Evolutionary conservation across 92 coral and sea anemone genomes (phyloP), one percentile per base, ranked within the genome.

Genomic region (Epizoanthus illoricatus): DNA sequence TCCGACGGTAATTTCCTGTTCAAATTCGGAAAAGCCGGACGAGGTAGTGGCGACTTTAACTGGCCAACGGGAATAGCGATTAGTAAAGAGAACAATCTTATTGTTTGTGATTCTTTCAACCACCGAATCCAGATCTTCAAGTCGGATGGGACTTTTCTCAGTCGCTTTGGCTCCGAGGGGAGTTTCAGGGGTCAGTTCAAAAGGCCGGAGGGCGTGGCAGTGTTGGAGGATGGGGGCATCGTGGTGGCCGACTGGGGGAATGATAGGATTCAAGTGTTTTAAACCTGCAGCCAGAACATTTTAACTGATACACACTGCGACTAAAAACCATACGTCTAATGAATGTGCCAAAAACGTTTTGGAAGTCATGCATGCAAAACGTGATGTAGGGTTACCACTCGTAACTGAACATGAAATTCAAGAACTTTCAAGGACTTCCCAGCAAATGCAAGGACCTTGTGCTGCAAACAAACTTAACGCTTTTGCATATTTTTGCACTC

Each of bases 191-290:
- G 95, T 7, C 92, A 90, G 86, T 86, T 96, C 24, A 96, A 96
- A 66, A 85, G 95, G 47, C 99, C 99, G 7, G 97, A 92, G 20
- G 99, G 98, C 8, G 92, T 96, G 13, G 92, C 94, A 18, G 93
- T 94, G 20, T 83, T 88, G 16, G 76, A 85, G 10, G 85, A 86
- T 65, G 97, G 94, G 15, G 88, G 62, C 23, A 88, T 96, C 39
- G 80, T 94, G 28, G 88, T 96, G 62, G 98, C 99, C 13, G 99
- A 96, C 73, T 96, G 99, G 99, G 99, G 99, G 5, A 93, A 96
- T 84, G 97, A 96, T 69, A 86, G 99, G 67, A 91, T 96, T 47
- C 99, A 96, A 69, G 91, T 96, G 13, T 96, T 92, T 43, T 92
- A 33, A 68, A 21, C 5, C 71, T 8, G 54, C 20, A 18, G 13